phyloP scores from a whole-genome alignment of 1,140 invertebrate species.

The Heliconius eleuchia region DNA sequence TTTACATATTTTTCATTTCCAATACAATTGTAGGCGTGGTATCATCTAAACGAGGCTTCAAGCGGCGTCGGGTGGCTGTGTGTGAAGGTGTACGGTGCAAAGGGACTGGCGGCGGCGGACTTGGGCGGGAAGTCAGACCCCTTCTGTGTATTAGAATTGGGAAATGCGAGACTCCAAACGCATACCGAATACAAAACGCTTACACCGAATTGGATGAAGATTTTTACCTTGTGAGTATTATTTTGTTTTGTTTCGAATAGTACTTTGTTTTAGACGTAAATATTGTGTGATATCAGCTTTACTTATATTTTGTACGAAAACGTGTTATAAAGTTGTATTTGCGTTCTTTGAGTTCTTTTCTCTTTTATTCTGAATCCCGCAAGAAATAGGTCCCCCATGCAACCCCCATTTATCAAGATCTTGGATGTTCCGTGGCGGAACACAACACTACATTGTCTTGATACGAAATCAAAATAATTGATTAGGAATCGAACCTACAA shows the following conservation, averaged over 20 bases:
- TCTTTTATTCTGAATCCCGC: too few species aligned
- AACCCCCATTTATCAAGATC: too few species aligned
- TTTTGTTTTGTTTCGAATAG: neutral
- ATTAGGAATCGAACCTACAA: neutral
- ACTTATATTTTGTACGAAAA: too few species aligned
- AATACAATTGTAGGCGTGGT: conserved; percentile 80
- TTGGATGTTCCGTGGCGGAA: too few species aligned
- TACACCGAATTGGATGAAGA: conserved; percentile 98
- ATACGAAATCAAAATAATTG: too few species aligned
- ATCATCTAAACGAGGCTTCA: conserved; percentile 87
- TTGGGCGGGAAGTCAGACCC: conserved; percentile 97
- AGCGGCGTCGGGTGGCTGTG: conserved; percentile 94
- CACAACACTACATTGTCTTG: too few species aligned
- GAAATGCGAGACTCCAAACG: conserved; percentile 96
- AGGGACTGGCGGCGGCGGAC: conserved; percentile 94
- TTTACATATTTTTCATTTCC: too few species aligned
- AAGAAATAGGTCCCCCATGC: too few species aligned
- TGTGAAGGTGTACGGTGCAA: conserved; percentile 94
- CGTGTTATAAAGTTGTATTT: too few species aligned
- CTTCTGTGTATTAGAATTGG: conserved; percentile 97
- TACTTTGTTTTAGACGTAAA: neutral
- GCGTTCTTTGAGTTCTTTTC: too few species aligned
- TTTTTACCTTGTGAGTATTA: conserved; percentile 96
- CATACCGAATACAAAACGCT: conserved; percentile 99
- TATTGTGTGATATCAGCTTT: too few species aligned